Evolutionary conservation across 2,888 invertebrate genomes (phyloP).

Genomic region (Drosophila pseudotalamancana): DNA sequence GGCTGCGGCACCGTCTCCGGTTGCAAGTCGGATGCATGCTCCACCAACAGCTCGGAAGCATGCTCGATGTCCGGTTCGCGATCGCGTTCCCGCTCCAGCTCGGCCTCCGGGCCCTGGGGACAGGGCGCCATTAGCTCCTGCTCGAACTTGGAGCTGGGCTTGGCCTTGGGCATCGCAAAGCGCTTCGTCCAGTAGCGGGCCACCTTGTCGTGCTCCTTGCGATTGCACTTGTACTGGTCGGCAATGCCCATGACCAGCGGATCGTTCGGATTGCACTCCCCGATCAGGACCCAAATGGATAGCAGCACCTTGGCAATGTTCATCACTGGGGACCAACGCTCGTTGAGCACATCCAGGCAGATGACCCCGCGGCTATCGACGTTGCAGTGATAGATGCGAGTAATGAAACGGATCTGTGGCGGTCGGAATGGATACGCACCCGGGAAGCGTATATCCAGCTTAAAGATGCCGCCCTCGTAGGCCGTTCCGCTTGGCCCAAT

Average conservation of each 20-base stretch:
- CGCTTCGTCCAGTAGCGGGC: conserved; percentile 63
- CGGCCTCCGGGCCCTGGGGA: background rate
- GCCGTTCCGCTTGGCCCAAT: conserved; percentile 52
- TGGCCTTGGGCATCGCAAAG: conserved; percentile 52
- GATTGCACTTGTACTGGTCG: conserved; percentile 64
- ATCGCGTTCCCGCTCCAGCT: background rate
- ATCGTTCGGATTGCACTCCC: conserved; percentile 70
- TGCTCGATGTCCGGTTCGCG: background rate
- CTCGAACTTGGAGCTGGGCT: background rate
- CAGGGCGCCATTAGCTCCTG: background rate
- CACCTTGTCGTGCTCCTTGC: conserved; percentile 65
- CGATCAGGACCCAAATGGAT: conserved; percentile 61
- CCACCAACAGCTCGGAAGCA: background rate
- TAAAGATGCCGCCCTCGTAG: conserved; percentile 62
- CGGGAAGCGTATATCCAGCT: conserved; percentile 60
- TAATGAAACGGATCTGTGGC: conserved; percentile 59
- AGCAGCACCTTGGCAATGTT: conserved; percentile 60
- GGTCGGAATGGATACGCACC: conserved; percentile 62
- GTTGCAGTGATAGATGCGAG: conserved; percentile 69
- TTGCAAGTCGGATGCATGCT: background rate
- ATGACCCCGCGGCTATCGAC: conserved; percentile 69
- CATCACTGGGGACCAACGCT: conserved; percentile 73
- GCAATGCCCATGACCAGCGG: conserved; percentile 62
- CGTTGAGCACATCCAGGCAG: conserved; percentile 62
- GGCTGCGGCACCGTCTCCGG: no score